phyloP scores from a whole-genome alignment of 30 jellyfish, hydroid and myxozoan genomes.

The Phacellophora camtschatica region DNA sequence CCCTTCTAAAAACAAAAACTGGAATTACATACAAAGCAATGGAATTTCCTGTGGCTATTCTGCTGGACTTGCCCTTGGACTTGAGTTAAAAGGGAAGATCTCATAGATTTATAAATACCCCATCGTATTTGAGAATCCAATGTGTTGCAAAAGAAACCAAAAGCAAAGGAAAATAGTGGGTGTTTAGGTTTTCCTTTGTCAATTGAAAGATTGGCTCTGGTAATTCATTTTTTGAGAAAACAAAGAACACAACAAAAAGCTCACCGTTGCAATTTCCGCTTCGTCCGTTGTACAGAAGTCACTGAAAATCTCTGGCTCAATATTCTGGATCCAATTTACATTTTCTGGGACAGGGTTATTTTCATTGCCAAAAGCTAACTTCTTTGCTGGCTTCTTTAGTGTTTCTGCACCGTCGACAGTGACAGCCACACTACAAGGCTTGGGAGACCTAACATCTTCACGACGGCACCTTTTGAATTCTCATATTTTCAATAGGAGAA shows the following conservation, averaged over 20 bases:
- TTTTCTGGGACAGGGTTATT: conserved; percentile 8
- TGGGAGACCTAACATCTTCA: conserved; percentile 10
- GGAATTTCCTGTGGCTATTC: too few species aligned
- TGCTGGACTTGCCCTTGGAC: too few species aligned
- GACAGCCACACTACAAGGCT: background rate
- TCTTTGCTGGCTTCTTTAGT: conserved; percentile 11
- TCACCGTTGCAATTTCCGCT: conserved; percentile 14
- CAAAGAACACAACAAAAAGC: conserved; percentile 1
- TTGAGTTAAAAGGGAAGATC: too few species aligned
- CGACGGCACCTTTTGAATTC: conserved; percentile 1
- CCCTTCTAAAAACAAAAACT: too few species aligned
- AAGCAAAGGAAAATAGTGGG: too few species aligned
- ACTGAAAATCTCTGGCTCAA: conserved; percentile 7
- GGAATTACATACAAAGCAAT: too few species aligned
- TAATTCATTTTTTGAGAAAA: background rate
- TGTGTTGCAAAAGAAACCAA: too few species aligned
- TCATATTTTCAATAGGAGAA: too few species aligned
- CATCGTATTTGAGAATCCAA: too few species aligned
- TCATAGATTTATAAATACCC: too few species aligned
- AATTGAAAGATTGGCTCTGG: background rate
- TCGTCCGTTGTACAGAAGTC: conserved; percentile 22
- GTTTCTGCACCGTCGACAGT: background rate
- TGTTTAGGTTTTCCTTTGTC: too few species aligned
- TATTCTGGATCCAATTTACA: conserved; percentile 28
- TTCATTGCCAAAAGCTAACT: conserved; percentile 17